phyloP scores from a whole-genome alignment of 1,140 invertebrate genomes.

The Saxidomus purpurata region DNA sequence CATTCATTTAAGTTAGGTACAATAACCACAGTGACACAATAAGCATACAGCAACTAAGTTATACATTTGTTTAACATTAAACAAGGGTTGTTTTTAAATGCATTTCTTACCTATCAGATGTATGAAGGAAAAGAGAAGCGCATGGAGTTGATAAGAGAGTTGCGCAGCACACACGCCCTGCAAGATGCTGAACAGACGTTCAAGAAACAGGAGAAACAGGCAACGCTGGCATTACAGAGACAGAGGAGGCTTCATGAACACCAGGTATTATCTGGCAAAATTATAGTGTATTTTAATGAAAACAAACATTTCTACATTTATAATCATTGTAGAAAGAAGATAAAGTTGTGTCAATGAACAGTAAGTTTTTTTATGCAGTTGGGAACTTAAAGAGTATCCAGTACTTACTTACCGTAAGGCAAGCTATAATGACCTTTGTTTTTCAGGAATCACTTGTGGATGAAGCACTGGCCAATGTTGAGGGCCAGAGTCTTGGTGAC shows the following conservation, averaged over 20 bases:
- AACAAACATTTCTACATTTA: too few relatives aligned
- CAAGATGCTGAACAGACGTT: constrained; percentile 86
- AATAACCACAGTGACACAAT: too few relatives aligned
- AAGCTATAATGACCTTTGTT: too few relatives aligned
- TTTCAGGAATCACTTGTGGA: constrained; percentile 85
- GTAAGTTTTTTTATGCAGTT: too few relatives aligned
- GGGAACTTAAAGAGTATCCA: too few relatives aligned
- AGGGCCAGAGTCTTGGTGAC: constrained; percentile 89
- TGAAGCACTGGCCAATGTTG: constrained; percentile 84
- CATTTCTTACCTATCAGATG: constrained; percentile 87
- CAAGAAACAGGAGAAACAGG: constrained; percentile 86
- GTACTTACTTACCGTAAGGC: too few relatives aligned
- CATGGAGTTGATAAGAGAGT: constrained; percentile 90
- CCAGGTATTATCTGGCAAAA: constrained; percentile 80
- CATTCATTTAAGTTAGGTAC: too few relatives aligned
- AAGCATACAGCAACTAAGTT: too few relatives aligned
- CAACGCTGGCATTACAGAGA: constrained; percentile 86
- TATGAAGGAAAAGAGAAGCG: constrained; percentile 90
- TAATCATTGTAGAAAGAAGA: too few relatives aligned
- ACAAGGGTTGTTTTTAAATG: not conserved
- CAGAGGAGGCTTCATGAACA: constrained; percentile 85
- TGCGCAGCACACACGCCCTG: constrained; percentile 89
- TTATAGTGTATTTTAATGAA: too few relatives aligned
- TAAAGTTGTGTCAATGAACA: too few relatives aligned
- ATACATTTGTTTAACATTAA: too few relatives aligned